These are phyloP conservation scores for Entomyzon cyanotis DNA, from an alignment of 2,113 vertebrate species.

Conservation along the genomic window DNA sequence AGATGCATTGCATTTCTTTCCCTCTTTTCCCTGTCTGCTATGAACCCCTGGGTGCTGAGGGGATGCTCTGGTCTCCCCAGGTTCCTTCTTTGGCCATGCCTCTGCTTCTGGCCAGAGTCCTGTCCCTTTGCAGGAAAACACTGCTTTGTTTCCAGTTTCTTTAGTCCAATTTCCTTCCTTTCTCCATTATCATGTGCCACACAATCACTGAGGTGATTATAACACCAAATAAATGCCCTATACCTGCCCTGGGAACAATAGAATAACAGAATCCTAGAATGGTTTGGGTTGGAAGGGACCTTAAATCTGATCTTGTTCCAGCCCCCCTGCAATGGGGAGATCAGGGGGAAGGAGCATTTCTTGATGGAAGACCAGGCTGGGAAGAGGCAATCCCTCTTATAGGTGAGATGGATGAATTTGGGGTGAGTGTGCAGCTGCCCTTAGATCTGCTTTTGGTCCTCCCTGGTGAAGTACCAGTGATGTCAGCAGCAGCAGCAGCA, in stretches of 20 bases:
- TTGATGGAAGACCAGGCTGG: neutral
- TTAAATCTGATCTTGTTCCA: neutral
- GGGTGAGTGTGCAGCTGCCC: neutral
- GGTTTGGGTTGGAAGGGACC: neutral
- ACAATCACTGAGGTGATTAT: fast-evolving
- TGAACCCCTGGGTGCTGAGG: neutral
- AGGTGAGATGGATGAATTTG: neutral
- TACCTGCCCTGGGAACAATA: neutral
- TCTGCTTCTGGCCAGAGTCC: neutral
- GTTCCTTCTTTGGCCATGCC: neutral
- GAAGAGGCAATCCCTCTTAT: neutral
- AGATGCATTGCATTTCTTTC: neutral
- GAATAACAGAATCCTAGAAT: neutral
- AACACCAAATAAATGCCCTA: neutral
- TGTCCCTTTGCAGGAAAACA: neutral
- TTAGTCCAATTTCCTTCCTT: neutral
- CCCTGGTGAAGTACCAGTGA: fast-evolving
- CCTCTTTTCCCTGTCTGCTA: neutral
- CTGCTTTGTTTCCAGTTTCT: neutral
- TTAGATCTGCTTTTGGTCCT: neutral
- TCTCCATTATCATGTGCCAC: neutral
- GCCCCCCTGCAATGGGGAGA: neutral
- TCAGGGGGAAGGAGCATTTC: neutral
- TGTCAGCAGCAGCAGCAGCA: neutral
- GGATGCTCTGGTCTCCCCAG: neutral